Percentiles rank a stretch among this genome's conserved stretches.
phyloP scores from a whole-genome alignment of 2,888 invertebrate species.

The Callosobruchus maculatus region DNA sequence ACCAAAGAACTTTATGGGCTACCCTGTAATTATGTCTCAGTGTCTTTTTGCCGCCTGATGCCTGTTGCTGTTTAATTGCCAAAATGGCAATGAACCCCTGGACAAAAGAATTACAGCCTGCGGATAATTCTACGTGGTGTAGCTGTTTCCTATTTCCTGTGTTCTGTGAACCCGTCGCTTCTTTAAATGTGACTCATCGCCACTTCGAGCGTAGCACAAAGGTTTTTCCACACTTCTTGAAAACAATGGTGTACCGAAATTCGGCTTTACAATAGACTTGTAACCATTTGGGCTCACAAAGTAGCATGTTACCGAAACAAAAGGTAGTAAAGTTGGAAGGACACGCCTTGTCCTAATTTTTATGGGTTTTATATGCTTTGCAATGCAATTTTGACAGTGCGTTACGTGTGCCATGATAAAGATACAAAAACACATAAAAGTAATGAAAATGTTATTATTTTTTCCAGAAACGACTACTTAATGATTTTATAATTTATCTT shows the following conservation, averaged over 20 bases:
- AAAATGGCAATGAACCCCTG: background rate
- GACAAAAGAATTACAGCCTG: background rate
- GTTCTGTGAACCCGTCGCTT: background rate
- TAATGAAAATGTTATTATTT: too few species aligned
- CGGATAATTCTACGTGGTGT: background rate
- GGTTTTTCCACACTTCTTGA: background rate
- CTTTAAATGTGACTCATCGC: background rate
- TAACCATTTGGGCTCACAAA: background rate
- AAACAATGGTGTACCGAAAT: background rate
- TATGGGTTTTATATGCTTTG: background rate
- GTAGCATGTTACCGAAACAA: background rate
- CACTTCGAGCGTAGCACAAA: background rate
- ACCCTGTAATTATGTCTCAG: too few species aligned
- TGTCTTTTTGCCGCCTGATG: background rate
- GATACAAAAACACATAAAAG: too few species aligned
- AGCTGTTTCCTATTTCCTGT: background rate
- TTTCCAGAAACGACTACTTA: too few species aligned
- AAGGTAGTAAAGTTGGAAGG: background rate
- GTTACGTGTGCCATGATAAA: too few species aligned
- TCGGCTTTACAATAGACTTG: background rate
- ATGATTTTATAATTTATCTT: too few species aligned
- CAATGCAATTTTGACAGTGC: background rate
- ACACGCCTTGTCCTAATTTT: background rate
- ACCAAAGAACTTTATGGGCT: too few species aligned
- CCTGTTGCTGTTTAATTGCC: background rate